A percentile compares a stretch with the other conserved stretches of the same genome.
Evolutionary conservation across 2,113 vertebrate species (phyloP).

Genomic region (Opisthocomus hoazin): DNA sequence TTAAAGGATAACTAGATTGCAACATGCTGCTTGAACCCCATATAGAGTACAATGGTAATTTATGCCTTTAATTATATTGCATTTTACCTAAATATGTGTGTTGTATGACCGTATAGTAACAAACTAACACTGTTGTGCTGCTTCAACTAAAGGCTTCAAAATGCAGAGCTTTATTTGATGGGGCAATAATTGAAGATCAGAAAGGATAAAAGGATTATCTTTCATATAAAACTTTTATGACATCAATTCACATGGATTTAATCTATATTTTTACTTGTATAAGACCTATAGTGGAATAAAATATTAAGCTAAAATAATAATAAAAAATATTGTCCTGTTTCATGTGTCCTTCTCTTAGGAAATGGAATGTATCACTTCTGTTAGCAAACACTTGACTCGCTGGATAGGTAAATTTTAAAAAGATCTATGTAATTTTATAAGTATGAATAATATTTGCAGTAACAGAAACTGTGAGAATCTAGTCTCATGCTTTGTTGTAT

Average conservation of each 20-base stretch:
- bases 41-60: background rate
- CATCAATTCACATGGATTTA: background rate
- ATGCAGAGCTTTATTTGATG: conserved; percentile 35
- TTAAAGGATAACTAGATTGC: background rate
- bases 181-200: conserved; percentile 20
- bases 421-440: background rate
- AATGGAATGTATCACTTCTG: background rate
- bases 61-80: background rate
- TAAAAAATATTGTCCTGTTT: background rate
- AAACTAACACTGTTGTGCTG: background rate
- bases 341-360: background rate
- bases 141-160: background rate
- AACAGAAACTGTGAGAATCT: background rate
- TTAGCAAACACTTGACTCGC: background rate
- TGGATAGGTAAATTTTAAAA: background rate
- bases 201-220: conserved; percentile 32
- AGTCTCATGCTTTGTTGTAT: background rate
- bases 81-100: background rate
- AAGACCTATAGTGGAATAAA: background rate
- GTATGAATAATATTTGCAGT: background rate
- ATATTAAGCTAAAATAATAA: background rate
- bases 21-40: background rate
- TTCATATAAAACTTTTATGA: conserved; percentile 2
- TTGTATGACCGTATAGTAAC: background rate
- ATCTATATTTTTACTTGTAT: background rate